These are phyloP conservation scores for Ammodytes marinus DNA, from an alignment of 2,113 vertebrate species.

Conservation along the genomic window DNA sequence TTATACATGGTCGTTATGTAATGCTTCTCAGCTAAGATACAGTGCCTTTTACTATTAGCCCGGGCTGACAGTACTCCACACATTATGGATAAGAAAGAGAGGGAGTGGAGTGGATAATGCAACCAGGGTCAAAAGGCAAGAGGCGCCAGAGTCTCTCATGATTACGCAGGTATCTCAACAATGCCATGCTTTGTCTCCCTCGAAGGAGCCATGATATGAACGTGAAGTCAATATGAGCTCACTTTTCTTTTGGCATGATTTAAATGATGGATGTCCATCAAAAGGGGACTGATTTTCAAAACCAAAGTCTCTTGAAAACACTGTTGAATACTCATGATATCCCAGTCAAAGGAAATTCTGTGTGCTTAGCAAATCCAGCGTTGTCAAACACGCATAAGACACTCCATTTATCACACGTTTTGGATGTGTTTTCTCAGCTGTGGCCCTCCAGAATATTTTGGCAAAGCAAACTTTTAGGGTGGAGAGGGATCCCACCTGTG, in stretches of 20 bases:
- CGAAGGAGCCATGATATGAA: slow-evolving; percentile 33
- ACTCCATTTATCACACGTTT: slow-evolving; percentile 60
- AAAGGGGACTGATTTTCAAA: slow-evolving; percentile 1
- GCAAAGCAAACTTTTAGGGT: slow-evolving; percentile 65
- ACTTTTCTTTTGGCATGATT: slow-evolving; percentile 21
- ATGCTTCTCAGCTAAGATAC: slow-evolving; percentile 7
- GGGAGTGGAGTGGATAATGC: slow-evolving; percentile 56
- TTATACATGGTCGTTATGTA: slow-evolving; percentile 37
- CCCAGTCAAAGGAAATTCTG: slow-evolving; percentile 53
- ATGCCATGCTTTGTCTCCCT: slow-evolving; percentile 67
- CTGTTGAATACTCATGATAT: slow-evolving; percentile 31
- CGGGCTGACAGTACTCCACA: slow-evolving; percentile 35
- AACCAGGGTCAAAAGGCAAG: slow-evolving; percentile 68
- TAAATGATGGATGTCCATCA: slow-evolving; percentile 57
- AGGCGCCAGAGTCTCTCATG: slow-evolving; percentile 58
- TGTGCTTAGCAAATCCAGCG: slow-evolving; percentile 63
- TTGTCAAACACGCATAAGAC: slow-evolving; percentile 59
- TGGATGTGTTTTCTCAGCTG: slow-evolving; percentile 82
- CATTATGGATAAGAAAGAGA: slow-evolving; percentile 45
- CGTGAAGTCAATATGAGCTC: slow-evolving; percentile 65
- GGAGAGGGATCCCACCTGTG: slow-evolving; percentile 79
- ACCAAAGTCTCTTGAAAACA: background rate
- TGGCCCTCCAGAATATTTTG: slow-evolving; percentile 62
- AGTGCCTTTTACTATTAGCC: background rate
- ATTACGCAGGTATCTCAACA: slow-evolving; percentile 73